Percentiles rank a stretch among this genome's conserved stretches.
Conservation (phyloP, 1,140 invertebrate genomes). For the Megalopta genalis region DNA sequence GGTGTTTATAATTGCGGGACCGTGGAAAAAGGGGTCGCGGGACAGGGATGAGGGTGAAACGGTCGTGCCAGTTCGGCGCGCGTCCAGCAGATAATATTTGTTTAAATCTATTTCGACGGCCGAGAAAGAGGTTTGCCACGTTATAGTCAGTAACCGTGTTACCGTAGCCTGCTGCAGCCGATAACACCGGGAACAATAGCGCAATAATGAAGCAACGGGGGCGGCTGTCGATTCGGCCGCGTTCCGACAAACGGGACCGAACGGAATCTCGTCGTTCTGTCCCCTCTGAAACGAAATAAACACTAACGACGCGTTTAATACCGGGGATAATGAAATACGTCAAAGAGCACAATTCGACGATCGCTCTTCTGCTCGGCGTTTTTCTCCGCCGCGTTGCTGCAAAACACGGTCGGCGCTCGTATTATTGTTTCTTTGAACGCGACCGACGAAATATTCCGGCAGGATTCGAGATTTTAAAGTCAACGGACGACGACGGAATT, state of each 20-base stretch:
- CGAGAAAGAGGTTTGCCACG: background rate
- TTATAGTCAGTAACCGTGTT: conserved; percentile 17
- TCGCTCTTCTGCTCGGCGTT: background rate
- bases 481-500: no score
- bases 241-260: background rate
- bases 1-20: background rate
- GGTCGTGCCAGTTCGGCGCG: background rate
- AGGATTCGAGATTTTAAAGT: background rate
- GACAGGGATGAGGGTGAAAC: no score
- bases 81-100: conserved; percentile 6
- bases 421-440: background rate
- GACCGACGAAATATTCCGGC: no score
- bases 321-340: conserved; percentile 8
- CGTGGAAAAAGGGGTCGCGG: background rate
- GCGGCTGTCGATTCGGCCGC: conserved; percentile 2
- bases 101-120: conserved; percentile 18
- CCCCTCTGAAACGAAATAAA: conserved; percentile 1
- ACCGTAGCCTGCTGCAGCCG: conserved; percentile 5
- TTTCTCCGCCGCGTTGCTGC: background rate
- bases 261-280: background rate
- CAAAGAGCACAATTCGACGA: background rate
- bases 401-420: background rate
- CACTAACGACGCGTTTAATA: conserved; percentile 20
- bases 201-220: conserved; percentile 16
- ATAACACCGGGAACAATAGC: conserved; percentile 20